Evolutionary conservation across 1,140 invertebrate species (phyloP).

Genomic region (Zaprionus gabonicus): DNA sequence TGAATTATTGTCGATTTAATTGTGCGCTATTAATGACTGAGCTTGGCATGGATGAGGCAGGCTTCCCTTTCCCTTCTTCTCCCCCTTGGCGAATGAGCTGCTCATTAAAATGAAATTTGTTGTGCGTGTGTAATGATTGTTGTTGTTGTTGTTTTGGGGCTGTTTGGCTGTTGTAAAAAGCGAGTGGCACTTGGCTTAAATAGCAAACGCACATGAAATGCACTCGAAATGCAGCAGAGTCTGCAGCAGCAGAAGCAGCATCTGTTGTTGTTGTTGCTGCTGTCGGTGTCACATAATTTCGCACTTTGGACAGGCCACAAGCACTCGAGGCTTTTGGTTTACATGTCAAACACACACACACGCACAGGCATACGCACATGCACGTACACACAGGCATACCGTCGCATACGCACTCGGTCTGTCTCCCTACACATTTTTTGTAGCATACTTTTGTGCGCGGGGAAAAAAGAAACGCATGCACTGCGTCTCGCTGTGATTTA

Average conservation of each 20-base stretch:
- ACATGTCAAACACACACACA: slow-evolving; percentile 46
- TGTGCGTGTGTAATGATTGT: slow-evolving; percentile 30
- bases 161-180: slow-evolving; percentile 35
- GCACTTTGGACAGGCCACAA: slow-evolving; percentile 55
- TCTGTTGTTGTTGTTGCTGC: slow-evolving; percentile 7
- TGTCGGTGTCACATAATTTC: slow-evolving; percentile 62
- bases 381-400: no score
- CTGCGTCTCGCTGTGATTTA: slow-evolving; percentile 25
- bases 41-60: slow-evolving; percentile 8
- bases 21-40: slow-evolving; percentile 62
- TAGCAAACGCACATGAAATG: slow-evolving; percentile 40
- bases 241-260: slow-evolving; percentile 19
- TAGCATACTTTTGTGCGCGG: slow-evolving; percentile 46
- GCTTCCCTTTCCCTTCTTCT: neutral
- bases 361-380: neutral
- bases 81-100: slow-evolving; percentile 34
- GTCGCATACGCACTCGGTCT: neutral
- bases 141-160: slow-evolving; percentile 33
- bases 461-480: neutral
- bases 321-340: slow-evolving; percentile 54
- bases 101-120: slow-evolving; percentile 76
- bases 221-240: slow-evolving; percentile 45
- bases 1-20: slow-evolving; percentile 76
- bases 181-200: slow-evolving; percentile 62
- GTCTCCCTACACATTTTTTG: slow-evolving; percentile 13